Conservation (phyloP, 2,797 vertebrate species). For the Lutjanus argentimaculatus region DNA sequence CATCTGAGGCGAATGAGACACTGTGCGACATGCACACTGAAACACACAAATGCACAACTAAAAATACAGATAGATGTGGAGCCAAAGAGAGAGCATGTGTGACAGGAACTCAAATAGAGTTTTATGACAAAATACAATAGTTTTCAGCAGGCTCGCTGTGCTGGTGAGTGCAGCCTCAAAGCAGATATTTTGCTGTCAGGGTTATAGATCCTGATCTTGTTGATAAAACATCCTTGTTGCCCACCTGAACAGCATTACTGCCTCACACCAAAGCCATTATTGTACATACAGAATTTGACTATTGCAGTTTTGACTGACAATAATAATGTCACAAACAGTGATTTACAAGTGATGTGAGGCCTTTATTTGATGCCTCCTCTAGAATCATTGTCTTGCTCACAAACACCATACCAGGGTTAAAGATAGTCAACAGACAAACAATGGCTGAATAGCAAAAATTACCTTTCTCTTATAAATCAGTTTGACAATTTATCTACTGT, state of each 20-base stretch:
- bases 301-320: background rate
- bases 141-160: conserved; percentile 10
- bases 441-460: no score
- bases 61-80: conserved; percentile 28
- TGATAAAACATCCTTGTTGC: background rate
- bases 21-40: conserved; percentile 30
- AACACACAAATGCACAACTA: conserved; percentile 38
- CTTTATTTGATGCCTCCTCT: no score
- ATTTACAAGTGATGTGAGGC: background rate
- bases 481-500: background rate
- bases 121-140: conserved; percentile 27
- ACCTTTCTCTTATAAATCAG: no score
- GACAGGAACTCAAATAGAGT: conserved; percentile 43
- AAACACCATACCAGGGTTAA: background rate
- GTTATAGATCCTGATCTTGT: background rate
- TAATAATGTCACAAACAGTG: background rate
- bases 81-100: conserved; percentile 3
- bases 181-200: conserved; percentile 21
- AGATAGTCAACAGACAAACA: background rate
- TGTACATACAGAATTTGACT: background rate
- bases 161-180: conserved; percentile 12
- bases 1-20: conserved; percentile 54
- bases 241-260: background rate
- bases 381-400: background rate
- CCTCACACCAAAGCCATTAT: background rate